These are phyloP conservation scores for Toxotes jaculatrix DNA, from an alignment of 2,113 vertebrate species.

Conservation along the genomic window DNA sequence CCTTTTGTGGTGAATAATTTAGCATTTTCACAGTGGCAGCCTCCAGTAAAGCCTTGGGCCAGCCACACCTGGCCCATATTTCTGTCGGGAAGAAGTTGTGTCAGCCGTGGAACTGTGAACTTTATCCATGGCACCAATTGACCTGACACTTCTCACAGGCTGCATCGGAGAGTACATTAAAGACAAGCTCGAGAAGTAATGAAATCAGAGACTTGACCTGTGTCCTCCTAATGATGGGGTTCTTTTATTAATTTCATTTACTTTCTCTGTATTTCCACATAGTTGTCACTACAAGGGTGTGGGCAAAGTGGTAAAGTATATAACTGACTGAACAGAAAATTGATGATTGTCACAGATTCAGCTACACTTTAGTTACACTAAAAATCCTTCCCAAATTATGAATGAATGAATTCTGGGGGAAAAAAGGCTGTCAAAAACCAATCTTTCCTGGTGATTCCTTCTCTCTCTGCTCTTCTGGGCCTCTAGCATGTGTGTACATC, in stretches of 20 bases:
- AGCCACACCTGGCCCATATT: slow-evolving; percentile 35
- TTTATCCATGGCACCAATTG: slow-evolving; percentile 42
- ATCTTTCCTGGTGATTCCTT: background rate
- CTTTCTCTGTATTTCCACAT: background rate
- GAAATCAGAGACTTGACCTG: slow-evolving; percentile 40
- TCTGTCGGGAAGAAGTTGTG: slow-evolving; percentile 36
- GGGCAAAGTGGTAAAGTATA: too few species aligned
- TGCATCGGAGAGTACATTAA: slow-evolving; percentile 30
- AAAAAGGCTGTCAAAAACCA: background rate
- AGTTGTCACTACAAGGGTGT: background rate
- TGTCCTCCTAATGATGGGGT: slow-evolving; percentile 6
- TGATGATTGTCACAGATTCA: background rate
- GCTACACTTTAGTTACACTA: background rate
- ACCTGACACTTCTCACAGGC: slow-evolving; percentile 61
- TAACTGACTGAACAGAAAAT: too few species aligned
- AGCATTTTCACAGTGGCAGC: slow-evolving; percentile 61
- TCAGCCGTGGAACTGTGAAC: slow-evolving; percentile 39
- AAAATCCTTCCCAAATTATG: background rate
- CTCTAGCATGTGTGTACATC: background rate
- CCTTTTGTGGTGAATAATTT: slow-evolving; percentile 72
- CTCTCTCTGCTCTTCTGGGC: background rate
- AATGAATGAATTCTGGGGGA: background rate
- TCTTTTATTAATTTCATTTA: slow-evolving; percentile 10
- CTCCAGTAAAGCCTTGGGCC: slow-evolving; percentile 23
- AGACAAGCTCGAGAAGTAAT: slow-evolving; percentile 28